Percentiles rank a stretch among this genome's conserved stretches.
Conservation (phyloP, 2,888 invertebrate genomes). For the Hybos culiciformis region DNA sequence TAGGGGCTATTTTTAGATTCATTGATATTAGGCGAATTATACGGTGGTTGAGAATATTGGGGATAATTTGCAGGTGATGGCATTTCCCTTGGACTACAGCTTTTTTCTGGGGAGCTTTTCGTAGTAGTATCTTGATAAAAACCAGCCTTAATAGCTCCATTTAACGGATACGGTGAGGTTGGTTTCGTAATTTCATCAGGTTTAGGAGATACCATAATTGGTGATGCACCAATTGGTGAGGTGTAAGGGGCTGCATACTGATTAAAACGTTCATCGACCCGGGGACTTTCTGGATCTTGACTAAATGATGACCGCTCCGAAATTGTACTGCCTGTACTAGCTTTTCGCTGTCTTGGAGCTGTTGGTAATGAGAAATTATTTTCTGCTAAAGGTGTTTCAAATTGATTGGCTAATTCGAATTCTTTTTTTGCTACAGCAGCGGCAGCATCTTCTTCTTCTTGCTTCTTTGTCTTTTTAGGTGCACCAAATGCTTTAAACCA, state of each 20-base stretch:
- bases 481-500: slow-evolving; percentile 89
- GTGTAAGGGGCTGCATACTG: slow-evolving; percentile 58
- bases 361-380: slow-evolving; percentile 31
- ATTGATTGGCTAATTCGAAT: slow-evolving; percentile 9
- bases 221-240: slow-evolving; percentile 51
- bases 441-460: slow-evolving; percentile 39
- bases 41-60: slow-evolving; percentile 44
- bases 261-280: slow-evolving; percentile 45
- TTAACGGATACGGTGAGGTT: slow-evolving; percentile 54
- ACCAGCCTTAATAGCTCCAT: slow-evolving; percentile 71
- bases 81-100: slow-evolving; percentile 64
- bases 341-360: slow-evolving; percentile 46
- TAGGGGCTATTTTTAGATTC: too few species aligned
- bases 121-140: slow-evolving; percentile 82
- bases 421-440: slow-evolving; percentile 11
- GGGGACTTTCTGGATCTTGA: slow-evolving; percentile 60
- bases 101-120: slow-evolving; percentile 72
- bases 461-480: slow-evolving; percentile 59
- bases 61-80: slow-evolving; percentile 43
- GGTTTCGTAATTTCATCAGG: slow-evolving; percentile 52
- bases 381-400: slow-evolving; percentile 16
- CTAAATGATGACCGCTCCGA: slow-evolving; percentile 67
- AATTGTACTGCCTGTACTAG: slow-evolving; percentile 66
- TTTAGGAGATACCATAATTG: slow-evolving; percentile 57
- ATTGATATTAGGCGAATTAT: slow-evolving; percentile 43